Evolutionary conservation across 2,113 vertebrate genomes (phyloP).

Genomic region (Chaetorhynchus papuensis): DNA sequence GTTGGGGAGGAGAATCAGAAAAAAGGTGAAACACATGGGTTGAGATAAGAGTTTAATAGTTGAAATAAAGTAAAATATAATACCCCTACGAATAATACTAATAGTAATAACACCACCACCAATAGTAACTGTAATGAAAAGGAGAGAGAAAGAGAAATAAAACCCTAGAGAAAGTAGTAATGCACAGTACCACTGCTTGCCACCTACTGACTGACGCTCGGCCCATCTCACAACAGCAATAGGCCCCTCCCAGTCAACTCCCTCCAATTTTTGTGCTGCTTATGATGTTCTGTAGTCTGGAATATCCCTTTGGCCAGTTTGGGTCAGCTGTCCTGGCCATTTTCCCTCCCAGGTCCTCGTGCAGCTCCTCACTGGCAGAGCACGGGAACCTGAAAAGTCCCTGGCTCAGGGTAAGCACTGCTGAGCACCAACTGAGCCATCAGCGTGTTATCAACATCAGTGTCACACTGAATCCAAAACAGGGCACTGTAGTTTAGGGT

Average conservation of each 20-base stretch:
- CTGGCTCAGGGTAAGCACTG: not conserved
- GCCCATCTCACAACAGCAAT: not conserved
- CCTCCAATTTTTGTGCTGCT: accelerated
- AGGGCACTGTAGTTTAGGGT: no score
- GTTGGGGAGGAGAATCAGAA: not conserved
- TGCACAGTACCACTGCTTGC: not conserved
- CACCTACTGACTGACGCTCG: not conserved
- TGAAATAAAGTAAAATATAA: not conserved
- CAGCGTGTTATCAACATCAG: not conserved
- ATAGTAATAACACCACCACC: not conserved
- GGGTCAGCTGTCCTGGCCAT: not conserved
- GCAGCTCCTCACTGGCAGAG: not conserved
- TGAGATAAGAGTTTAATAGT: not conserved
- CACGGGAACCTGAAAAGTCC: not conserved
- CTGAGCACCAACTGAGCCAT: not conserved
- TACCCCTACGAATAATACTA: not conserved
- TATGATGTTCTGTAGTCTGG: no score
- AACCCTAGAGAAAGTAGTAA: not conserved
- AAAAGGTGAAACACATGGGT: not conserved
- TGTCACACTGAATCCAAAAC: not conserved
- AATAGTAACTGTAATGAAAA: not conserved
- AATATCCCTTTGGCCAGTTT: not conserved
- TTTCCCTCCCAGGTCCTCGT: not conserved
- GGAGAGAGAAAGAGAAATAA: not conserved
- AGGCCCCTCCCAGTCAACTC: accelerated